Evolutionary conservation across 2,797 vertebrate genomes (phyloP).

Genomic region (Cossypha polioptera): DNA sequence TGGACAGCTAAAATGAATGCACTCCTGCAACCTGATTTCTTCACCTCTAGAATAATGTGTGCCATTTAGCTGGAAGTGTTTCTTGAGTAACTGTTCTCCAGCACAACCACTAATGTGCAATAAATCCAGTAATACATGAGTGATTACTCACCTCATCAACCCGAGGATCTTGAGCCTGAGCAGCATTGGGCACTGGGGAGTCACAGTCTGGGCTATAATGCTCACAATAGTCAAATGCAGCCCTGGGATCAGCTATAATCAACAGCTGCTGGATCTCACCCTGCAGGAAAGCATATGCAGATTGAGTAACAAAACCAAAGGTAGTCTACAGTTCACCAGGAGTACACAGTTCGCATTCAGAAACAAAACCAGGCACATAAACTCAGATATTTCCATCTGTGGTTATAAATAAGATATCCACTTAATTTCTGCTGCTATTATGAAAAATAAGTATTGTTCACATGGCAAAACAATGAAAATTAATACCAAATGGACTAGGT

Average conservation of each 20-base stretch:
- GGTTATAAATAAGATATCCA: not conserved
- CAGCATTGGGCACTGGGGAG: conserved; percentile 81
- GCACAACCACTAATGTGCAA: not conserved
- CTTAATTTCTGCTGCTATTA: not conserved
- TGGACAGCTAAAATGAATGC: not conserved
- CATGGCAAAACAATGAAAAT: not conserved
- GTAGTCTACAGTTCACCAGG: not conserved
- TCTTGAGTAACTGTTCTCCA: not conserved
- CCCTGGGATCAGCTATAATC: conserved; percentile 89
- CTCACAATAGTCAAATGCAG: conserved; percentile 96
- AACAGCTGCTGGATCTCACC: conserved; percentile 97
- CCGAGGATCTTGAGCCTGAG: conserved; percentile 91
- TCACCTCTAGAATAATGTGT: not conserved
- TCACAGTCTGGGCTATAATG: conserved; percentile 97
- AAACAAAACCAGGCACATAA: not conserved
- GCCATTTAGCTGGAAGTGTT: not conserved
- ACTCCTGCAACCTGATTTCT: not conserved
- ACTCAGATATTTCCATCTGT: not conserved
- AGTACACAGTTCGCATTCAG: not conserved
- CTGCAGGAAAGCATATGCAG: conserved; percentile 76
- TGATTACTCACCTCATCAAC: conserved; percentile 85
- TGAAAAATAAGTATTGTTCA: not conserved
- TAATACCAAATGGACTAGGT: not conserved
- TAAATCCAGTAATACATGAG: conserved; percentile 14
- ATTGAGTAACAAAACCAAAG: not conserved